Conservation (phyloP, 2,888 invertebrate species). For the Unio pictorum region DNA sequence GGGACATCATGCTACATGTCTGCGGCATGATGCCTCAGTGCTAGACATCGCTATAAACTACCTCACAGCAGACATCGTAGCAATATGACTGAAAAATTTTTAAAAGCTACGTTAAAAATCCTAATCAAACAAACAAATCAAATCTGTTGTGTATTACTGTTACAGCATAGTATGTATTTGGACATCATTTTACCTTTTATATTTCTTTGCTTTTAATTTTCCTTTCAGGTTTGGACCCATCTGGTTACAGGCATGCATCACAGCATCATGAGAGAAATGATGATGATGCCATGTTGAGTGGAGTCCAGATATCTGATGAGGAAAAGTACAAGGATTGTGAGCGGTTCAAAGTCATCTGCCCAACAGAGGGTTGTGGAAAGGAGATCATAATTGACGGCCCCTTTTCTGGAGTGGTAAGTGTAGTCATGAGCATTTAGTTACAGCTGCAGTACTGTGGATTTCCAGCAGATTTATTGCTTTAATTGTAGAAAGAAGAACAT, state of each 20-base stretch:
- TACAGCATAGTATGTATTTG: neutral
- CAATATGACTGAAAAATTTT: too few species aligned
- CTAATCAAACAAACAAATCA: too few species aligned
- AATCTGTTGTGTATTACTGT: neutral
- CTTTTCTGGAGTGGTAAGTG: conserved; percentile 60
- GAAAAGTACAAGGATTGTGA: conserved; percentile 76
- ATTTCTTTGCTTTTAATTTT: neutral
- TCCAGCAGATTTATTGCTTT: too few species aligned
- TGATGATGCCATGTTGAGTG: conserved; percentile 65
- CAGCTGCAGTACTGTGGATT: neutral
- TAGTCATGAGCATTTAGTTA: neutral
- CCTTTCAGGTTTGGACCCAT: conserved; percentile 72
- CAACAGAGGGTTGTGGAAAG: conserved; percentile 71
- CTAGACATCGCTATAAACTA: too few species aligned
- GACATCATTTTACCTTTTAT: neutral
- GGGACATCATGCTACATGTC: too few species aligned
- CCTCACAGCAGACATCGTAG: too few species aligned
- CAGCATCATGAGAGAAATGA: conserved; percentile 67
- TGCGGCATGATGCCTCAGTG: too few species aligned
- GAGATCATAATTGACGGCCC: conserved; percentile 73
- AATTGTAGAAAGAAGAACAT: too few species aligned
- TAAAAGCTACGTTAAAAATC: too few species aligned
- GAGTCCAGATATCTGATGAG: conserved; percentile 70
- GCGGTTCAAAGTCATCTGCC: conserved; percentile 78
- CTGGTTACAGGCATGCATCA: conserved; percentile 69